Evolutionary conservation across 2,888 invertebrate species (phyloP).

Genomic region (Zhengitettix transpicula): DNA sequence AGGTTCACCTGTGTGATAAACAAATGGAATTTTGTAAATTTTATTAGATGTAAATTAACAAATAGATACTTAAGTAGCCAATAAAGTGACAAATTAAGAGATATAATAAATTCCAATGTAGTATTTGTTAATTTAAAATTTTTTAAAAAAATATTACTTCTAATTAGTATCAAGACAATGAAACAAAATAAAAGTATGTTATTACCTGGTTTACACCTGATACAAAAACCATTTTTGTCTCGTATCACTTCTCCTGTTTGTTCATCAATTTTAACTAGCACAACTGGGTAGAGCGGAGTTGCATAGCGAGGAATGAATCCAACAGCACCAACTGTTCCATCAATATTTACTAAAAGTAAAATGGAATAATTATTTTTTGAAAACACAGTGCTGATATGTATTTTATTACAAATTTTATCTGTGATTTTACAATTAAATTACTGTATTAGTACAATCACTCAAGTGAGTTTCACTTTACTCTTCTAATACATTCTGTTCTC

Average conservation of each 20-base stretch:
- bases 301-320: constrained; percentile 37
- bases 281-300: constrained; percentile 30
- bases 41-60: too few relatives aligned
- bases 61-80: neutral
- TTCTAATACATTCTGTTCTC: too few relatives aligned
- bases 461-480: too few relatives aligned
- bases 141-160: too few relatives aligned
- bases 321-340: constrained; percentile 46
- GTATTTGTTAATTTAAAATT: too few relatives aligned
- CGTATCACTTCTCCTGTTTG: constrained; percentile 56
- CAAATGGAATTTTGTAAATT: neutral
- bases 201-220: constrained; percentile 31
- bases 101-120: neutral
- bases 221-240: constrained; percentile 38
- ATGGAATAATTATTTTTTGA: neutral
- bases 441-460: too few relatives aligned
- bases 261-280: constrained; percentile 43
- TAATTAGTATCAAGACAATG: neutral
- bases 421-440: too few relatives aligned
- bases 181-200: too few relatives aligned
- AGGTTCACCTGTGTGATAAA: constrained; percentile 42
- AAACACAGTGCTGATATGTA: neutral
- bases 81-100: neutral
- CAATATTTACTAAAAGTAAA: constrained; percentile 38
- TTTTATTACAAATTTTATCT: too few relatives aligned